Conservation (phyloP, 2,888 invertebrate genomes). For the Nephrotoma appendiculata region DNA sequence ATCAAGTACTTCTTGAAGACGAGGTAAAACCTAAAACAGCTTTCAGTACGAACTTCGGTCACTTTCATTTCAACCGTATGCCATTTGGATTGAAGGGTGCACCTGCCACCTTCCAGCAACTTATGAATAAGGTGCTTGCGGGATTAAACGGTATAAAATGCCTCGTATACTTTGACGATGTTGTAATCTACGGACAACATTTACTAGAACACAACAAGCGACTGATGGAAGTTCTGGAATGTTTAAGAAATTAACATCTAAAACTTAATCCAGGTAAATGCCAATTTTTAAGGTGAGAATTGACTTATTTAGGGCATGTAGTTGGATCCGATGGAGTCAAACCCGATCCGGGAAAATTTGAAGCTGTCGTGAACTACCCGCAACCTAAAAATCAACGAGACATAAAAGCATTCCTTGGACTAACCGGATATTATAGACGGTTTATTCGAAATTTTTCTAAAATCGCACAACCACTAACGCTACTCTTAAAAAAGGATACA, state of each 20-base stretch:
- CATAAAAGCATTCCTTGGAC: not conserved
- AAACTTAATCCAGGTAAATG: not conserved
- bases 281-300: not conserved
- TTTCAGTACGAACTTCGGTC: not conserved
- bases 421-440: not conserved
- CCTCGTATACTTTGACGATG: not conserved
- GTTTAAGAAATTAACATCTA: not conserved
- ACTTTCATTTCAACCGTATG: not conserved
- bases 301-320: no score
- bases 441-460: not conserved
- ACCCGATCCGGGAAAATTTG: not conserved
- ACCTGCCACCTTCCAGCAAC: not conserved
- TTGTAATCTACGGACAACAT: not conserved
- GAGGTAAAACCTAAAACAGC: not conserved
- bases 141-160: not conserved
- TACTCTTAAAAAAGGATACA: not conserved
- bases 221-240: not conserved
- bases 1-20: not conserved
- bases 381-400: not conserved
- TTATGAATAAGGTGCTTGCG: not conserved
- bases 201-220: not conserved
- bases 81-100: not conserved
- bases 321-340: not conserved
- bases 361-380: not conserved
- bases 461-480: not conserved